Percentiles rank a stretch among this genome's conserved stretches.
These are phyloP conservation scores for Pungitius pungitius DNA, from an alignment of 2,113 vertebrate genomes.

Conservation along the genomic window DNA sequence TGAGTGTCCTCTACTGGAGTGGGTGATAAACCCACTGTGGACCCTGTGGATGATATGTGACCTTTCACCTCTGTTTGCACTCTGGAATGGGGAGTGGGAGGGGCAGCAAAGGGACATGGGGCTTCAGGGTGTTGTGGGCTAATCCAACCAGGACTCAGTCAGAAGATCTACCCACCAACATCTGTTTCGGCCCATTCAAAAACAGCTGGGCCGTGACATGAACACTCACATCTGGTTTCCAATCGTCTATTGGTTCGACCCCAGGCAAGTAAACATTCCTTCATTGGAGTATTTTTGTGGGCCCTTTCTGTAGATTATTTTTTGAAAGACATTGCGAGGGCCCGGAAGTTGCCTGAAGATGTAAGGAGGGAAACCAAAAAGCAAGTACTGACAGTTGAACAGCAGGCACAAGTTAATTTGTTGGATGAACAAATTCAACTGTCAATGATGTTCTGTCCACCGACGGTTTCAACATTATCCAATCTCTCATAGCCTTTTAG, in stretches of 20 bases:
- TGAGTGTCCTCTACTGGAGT: slow-evolving; percentile 42
- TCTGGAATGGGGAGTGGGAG: slow-evolving; percentile 33
- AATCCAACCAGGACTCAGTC: slow-evolving; percentile 41
- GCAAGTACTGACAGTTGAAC: not conserved
- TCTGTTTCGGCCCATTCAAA: slow-evolving; percentile 24
- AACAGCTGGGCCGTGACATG: not conserved
- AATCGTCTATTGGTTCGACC: not conserved
- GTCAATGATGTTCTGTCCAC: not conserved
- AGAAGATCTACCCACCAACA: not conserved
- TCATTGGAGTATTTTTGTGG: not conserved
- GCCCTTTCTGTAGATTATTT: not conserved
- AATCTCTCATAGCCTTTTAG: not conserved
- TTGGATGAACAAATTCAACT: not conserved
- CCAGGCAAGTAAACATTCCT: not conserved
- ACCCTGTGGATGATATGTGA: slow-evolving; percentile 56
- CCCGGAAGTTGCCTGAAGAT: not conserved
- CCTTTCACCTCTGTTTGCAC: slow-evolving; percentile 58
- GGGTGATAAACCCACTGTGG: slow-evolving; percentile 43
- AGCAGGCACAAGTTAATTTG: not conserved
- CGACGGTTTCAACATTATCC: not conserved
- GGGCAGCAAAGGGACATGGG: slow-evolving; percentile 17
- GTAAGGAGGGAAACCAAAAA: not conserved
- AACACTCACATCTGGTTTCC: slow-evolving; percentile 25
- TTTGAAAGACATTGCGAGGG: no score
- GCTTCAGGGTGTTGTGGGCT: slow-evolving; percentile 27